phyloP scores from a whole-genome alignment of 2,888 invertebrate genomes.

The Pollenia labialis region DNA sequence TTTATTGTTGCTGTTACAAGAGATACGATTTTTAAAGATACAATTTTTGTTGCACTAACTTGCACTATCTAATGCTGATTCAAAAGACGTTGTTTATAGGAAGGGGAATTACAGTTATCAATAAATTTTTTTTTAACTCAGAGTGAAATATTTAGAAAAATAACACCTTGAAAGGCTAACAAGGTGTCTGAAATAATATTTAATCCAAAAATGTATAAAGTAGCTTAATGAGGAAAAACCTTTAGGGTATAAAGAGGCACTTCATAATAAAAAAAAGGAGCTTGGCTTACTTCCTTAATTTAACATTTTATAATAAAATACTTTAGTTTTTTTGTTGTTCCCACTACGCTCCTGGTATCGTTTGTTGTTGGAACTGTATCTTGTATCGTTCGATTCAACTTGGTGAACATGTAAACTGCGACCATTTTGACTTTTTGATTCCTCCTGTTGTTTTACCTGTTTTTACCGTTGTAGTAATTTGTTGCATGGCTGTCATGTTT shows the following conservation, averaged over 20 bases:
- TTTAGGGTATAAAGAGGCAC: too few species aligned
- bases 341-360: not conserved
- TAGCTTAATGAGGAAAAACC: too few species aligned
- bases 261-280: too few species aligned
- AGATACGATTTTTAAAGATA: constrained; percentile 27
- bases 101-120: not conserved
- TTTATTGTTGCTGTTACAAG: constrained; percentile 13
- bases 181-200: too few species aligned
- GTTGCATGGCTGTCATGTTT: not conserved
- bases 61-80: not conserved
- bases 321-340: too few species aligned
- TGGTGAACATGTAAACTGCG: constrained; percentile 37
- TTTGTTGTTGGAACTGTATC: not conserved
- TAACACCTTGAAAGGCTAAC: too few species aligned
- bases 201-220: too few species aligned
- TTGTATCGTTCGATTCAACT: constrained; percentile 18
- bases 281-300: too few species aligned
- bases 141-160: too few species aligned
- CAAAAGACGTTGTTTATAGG: not conserved
- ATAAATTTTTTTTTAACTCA: too few species aligned
- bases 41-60: not conserved
- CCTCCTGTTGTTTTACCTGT: constrained; percentile 53
- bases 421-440: constrained; percentile 49
- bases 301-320: too few species aligned
- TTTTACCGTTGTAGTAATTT: constrained; percentile 5